A percentile compares a stretch with the other conserved stretches of the same genome.
phyloP scores from a whole-genome alignment of 2,797 vertebrate species.

The Fistularia commersonii region DNA sequence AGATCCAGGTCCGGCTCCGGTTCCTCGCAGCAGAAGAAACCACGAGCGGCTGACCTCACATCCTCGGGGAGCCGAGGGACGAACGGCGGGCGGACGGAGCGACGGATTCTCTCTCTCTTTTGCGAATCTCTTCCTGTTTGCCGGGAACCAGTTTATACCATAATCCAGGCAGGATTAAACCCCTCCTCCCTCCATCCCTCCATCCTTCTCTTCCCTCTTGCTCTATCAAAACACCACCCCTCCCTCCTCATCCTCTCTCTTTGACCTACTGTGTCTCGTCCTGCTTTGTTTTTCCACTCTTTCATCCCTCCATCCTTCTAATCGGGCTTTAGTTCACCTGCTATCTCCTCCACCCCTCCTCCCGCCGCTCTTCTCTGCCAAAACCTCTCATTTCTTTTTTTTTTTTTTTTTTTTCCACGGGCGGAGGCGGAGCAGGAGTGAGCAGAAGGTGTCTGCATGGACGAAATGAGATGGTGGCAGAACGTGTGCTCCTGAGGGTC shows the following conservation, averaged over 20 bases:
- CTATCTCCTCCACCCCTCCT: background rate
- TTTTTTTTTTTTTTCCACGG: too few species aligned
- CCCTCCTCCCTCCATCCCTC: conserved; percentile 65
- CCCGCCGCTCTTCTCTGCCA: too few species aligned
- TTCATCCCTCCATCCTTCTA: background rate
- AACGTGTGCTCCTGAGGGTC: too few species aligned
- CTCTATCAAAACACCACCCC: conserved; percentile 25
- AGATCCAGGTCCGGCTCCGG: conserved; percentile 18
- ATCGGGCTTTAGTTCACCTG: conserved; percentile 4
- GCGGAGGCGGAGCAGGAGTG: too few species aligned
- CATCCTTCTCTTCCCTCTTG: conserved; percentile 14
- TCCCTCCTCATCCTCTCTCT: conserved; percentile 27
- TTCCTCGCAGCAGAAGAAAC: conserved; percentile 2
- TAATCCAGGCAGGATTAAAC: conserved; percentile 81
- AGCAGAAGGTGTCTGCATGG: too few species aligned
- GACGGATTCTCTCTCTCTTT: conserved; percentile 37
- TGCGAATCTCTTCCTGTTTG: conserved; percentile 51
- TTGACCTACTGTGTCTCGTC: conserved; percentile 35
- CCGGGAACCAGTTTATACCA: conserved; percentile 66
- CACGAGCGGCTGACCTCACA: too few species aligned
- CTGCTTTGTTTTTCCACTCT: conserved; percentile 11
- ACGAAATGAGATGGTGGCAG: too few species aligned
- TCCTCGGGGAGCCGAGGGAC: conserved; percentile 26
- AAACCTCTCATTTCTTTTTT: too few species aligned
- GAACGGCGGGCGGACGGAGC: conserved; percentile 29